A percentile compares a stretch with the other conserved stretches of the same genome.
phyloP scores from a whole-genome alignment of 2,888 invertebrate genomes.

The Andrena flavipes region DNA sequence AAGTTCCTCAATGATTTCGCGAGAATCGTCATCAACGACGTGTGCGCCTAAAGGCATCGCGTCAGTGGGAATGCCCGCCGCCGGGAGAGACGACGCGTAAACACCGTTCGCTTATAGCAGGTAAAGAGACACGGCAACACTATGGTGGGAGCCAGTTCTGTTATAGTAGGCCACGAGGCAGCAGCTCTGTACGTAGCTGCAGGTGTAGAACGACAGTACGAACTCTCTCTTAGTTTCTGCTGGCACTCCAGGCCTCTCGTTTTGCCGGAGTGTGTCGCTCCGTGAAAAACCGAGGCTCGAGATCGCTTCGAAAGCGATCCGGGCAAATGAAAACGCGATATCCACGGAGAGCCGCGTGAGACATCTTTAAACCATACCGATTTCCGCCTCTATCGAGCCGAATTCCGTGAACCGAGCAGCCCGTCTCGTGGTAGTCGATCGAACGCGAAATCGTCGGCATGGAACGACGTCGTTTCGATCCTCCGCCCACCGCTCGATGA shows the following conservation, averaged over 20 bases:
- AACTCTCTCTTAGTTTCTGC: conserved; percentile 81
- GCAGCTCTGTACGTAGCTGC: conserved; percentile 78
- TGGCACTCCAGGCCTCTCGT: conserved; percentile 50
- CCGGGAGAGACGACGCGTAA: conserved; percentile 66
- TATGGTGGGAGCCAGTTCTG: conserved; percentile 84
- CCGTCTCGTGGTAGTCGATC: not conserved
- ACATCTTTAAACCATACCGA: not conserved
- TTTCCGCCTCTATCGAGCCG: not conserved
- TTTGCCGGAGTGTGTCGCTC: conserved; percentile 49
- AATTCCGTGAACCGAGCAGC: not conserved
- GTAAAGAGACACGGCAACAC: conserved; percentile 76
- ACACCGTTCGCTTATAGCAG: conserved; percentile 76
- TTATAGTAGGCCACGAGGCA: conserved; percentile 85
- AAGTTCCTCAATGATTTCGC: not conserved
- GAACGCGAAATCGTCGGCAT: conserved; percentile 16
- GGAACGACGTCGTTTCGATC: conserved; percentile 10
- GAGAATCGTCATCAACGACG: not conserved
- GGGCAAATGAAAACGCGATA: conserved; percentile 43
- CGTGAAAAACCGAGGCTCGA: conserved; percentile 40
- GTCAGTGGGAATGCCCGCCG: conserved; percentile 24
- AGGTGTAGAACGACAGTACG: conserved; percentile 73
- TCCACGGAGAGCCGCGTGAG: conserved; percentile 18
- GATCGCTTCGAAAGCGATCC: conserved; percentile 44
- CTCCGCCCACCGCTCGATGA: not conserved
- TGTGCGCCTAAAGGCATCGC: not conserved